A percentile compares a stretch with the other conserved stretches of the same genome.
Evolutionary conservation across 2,888 invertebrate species (phyloP).

Genomic region (Vanessa cardui): DNA sequence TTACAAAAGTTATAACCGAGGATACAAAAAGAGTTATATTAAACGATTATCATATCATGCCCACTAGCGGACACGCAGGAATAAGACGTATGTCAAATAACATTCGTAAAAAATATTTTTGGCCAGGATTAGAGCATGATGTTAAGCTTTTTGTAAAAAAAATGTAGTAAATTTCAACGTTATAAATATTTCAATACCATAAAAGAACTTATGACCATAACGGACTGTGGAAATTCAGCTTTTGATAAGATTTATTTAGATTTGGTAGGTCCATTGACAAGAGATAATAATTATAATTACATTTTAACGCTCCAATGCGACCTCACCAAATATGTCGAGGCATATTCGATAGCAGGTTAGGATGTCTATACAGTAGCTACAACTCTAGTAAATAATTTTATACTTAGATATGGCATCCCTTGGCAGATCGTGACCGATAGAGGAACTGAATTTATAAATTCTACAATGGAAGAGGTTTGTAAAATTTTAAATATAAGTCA

Average conservation of each 20-base stretch:
- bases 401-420: constrained; percentile 1
- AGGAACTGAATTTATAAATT: background rate
- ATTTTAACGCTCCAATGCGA: background rate
- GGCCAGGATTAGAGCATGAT: constrained; percentile 1
- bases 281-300: background rate
- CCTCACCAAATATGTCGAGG: constrained; percentile 1
- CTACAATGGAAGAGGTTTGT: background rate
- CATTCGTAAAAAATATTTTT: constrained; percentile 3
- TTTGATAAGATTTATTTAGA: constrained; percentile 15
- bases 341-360: background rate
- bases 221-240: constrained; percentile 13
- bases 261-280: constrained; percentile 3
- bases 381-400: constrained; percentile 1
- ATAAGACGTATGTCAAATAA: constrained; percentile 6
- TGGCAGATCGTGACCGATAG: background rate
- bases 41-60: constrained; percentile 1
- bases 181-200: background rate
- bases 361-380: background rate
- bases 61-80: constrained; percentile 1
- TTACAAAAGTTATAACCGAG: background rate
- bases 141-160: background rate
- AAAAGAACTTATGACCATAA: constrained; percentile 8
- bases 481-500: background rate
- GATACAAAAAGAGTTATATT: constrained; percentile 1
- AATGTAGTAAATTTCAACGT: constrained; percentile 6